Evolutionary conservation across 2,797 vertebrate genomes (phyloP).

Genomic region (Natrix natrix): DNA sequence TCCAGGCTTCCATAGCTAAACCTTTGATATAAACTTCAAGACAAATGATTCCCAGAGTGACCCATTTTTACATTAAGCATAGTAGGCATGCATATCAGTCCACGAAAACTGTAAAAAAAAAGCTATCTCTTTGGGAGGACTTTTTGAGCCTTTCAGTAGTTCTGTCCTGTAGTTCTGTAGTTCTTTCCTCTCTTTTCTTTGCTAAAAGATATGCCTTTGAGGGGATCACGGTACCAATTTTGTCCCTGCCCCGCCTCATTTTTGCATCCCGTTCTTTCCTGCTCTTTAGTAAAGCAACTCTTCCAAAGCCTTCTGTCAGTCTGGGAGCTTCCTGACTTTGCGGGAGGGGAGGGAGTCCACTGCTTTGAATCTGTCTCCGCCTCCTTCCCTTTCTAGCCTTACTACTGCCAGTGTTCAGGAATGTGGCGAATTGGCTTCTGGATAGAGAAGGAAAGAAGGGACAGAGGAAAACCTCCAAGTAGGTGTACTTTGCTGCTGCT

Average conservation of each 20-base stretch:
- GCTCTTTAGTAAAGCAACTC: not conserved
- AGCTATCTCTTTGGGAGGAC: not conserved
- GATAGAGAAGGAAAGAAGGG: constrained; percentile 37
- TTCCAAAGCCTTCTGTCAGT: constrained; percentile 39
- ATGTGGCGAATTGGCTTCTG: constrained; percentile 48
- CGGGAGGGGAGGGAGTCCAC: not conserved
- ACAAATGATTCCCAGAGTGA: not conserved
- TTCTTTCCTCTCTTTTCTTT: not conserved
- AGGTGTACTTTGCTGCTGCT: constrained; percentile 11
- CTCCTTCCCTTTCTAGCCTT: constrained; percentile 33
- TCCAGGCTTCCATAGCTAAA: too few species aligned
- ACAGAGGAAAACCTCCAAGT: not conserved
- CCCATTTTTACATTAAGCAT: not conserved
- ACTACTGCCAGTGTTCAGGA: constrained; percentile 14
- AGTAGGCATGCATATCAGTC: not conserved
- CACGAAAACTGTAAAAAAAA: not conserved
- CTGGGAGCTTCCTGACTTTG: constrained; percentile 23
- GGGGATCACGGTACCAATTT: not conserved
- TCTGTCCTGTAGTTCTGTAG: not conserved
- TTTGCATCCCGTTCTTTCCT: not conserved
- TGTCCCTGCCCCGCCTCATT: not conserved
- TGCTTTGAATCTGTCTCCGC: constrained; percentile 37
- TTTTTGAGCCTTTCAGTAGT: not conserved
- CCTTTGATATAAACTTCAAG: not conserved
- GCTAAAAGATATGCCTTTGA: not conserved